Evolutionary conservation across 1,140 invertebrate species (phyloP).

Genomic region (Leguminivora glycinivorella): DNA sequence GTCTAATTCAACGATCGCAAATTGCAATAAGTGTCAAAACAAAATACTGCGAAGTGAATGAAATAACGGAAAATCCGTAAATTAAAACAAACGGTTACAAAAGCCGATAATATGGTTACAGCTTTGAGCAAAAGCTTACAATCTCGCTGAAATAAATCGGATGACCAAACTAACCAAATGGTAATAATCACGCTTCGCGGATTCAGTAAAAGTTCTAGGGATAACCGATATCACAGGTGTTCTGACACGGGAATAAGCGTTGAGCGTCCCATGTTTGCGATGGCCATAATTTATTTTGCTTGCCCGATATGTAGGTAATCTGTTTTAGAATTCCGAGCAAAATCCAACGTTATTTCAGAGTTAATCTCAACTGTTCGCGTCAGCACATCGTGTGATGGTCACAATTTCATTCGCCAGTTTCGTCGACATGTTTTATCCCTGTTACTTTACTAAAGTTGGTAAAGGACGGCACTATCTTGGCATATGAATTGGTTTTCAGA

Average conservation of each 20-base stretch:
- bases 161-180: neutral
- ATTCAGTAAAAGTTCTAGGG: neutral
- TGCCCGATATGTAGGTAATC: neutral
- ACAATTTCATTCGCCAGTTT: neutral
- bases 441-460: neutral
- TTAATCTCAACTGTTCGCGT: constrained; percentile 10
- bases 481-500: neutral
- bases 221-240: neutral
- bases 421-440: neutral
- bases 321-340: constrained; percentile 14
- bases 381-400: neutral
- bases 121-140: no score
- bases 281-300: constrained; percentile 2
- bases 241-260: neutral
- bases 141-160: constrained; percentile 8
- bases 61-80: neutral
- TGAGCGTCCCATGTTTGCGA: neutral
- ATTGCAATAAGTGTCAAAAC: no score
- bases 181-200: neutral
- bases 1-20: neutral
- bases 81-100: neutral
- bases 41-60: neutral
- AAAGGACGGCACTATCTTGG: neutral
- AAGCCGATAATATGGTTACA: neutral
- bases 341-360: constrained; percentile 13